Conservation (phyloP, 1,140 invertebrate species). For the Galleria mellonella region DNA sequence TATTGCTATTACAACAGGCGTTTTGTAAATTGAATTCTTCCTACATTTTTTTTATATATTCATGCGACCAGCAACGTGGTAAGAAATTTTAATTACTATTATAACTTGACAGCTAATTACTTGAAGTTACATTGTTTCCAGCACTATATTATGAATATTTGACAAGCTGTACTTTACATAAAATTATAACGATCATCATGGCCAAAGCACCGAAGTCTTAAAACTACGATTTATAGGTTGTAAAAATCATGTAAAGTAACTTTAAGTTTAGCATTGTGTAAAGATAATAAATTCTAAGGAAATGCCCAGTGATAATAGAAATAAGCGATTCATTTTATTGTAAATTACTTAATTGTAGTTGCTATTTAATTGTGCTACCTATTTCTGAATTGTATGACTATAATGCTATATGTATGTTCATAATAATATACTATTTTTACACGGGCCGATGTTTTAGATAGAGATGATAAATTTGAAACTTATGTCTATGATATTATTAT, state of each 20-base stretch:
- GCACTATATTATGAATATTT: neutral
- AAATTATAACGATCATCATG: constrained; percentile 38
- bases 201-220: constrained; percentile 66
- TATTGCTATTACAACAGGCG: too few relatives aligned
- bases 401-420: constrained; percentile 31
- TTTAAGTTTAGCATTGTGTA: constrained; percentile 48
- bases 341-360: constrained; percentile 48
- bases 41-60: too few relatives aligned
- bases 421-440: constrained; percentile 56
- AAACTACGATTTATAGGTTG: constrained; percentile 55
- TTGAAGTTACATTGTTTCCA: neutral
- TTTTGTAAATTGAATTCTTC: too few relatives aligned
- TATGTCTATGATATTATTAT: constrained; percentile 27
- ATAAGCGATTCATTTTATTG: constrained; percentile 58
- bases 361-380: constrained; percentile 49
- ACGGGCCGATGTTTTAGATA: constrained; percentile 47
- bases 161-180: constrained; percentile 8
- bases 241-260: constrained; percentile 55
- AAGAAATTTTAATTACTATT: neutral
- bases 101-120: too few relatives aligned
- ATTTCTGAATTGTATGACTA: constrained; percentile 38
- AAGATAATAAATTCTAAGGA: constrained; percentile 35
- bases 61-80: too few relatives aligned
- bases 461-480: constrained; percentile 34
- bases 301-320: constrained; percentile 69